phyloP scores from a whole-genome alignment of 1,140 invertebrate genomes.

The Anastrepha ludens region DNA sequence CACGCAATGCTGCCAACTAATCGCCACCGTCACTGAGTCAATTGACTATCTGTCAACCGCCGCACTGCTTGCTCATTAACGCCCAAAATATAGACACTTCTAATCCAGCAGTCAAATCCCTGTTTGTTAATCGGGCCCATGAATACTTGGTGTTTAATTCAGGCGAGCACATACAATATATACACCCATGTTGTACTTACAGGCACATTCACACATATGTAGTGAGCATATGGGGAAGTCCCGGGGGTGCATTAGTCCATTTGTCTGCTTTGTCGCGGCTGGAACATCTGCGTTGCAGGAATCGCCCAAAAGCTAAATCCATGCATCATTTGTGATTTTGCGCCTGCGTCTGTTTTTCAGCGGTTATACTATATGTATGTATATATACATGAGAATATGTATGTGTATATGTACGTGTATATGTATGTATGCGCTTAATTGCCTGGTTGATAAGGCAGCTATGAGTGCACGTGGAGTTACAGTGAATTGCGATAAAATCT shows the following conservation, averaged over 20 bases:
- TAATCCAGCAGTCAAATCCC: constrained; percentile 38
- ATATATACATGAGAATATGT: not conserved
- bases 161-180: not conserved
- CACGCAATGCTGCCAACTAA: constrained; percentile 23
- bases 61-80: constrained; percentile 22
- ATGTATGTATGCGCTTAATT: not conserved
- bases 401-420: not conserved
- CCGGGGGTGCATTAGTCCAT: not conserved
- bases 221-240: not conserved
- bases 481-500: constrained; percentile 12
- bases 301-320: not conserved
- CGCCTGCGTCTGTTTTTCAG: not conserved
- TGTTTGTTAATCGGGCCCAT: constrained; percentile 20
- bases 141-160: not conserved
- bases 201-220: not conserved
- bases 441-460: not conserved
- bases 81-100: constrained; percentile 46
- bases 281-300: not conserved
- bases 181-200: not conserved
- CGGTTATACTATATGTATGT: not conserved
- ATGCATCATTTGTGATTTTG: constrained; percentile 16
- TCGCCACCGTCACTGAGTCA: not conserved
- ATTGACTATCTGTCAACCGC: constrained; percentile 32
- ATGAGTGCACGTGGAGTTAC: not conserved
- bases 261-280: not conserved